Base-by-base conservation (phyloP, 92 coral and sea anemone genomes). In the Phymanthus crucifer region DNA sequence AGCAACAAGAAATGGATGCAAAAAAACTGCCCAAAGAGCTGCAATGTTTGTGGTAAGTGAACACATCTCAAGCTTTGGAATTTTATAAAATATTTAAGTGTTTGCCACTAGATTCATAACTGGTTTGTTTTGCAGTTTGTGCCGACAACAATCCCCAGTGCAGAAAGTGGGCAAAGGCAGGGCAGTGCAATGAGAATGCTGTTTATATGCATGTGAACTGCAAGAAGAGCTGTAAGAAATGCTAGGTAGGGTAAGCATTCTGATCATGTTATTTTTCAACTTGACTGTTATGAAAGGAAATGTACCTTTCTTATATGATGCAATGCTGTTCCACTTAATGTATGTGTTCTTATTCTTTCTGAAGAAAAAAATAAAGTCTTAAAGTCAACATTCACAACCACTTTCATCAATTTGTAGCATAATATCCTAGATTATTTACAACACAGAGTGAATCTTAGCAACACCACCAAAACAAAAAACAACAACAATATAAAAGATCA, bases 151-250 rank as follows among this genome's bases (percentile, higher is more conserved):
- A 38, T 10, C 43, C 43, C 4, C 31, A 57, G 66, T 19, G 31
- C 23, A 57, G 66, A 4, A 66, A 66, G 11, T 80, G 94, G 84
- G 72, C 80, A 43, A 67, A 35, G 36, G n/a, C 16, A 6, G 91
- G 82, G 0, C 81, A 87, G 50, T 90, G 94, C 34, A 72, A 67
- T 21, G 83, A 35, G 36, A 90, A 87, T 70, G 73, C 86, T 50
- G 57, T 26, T 27, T 87, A 10, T 24, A 90, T 90, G 94, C 68
- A 71, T 27, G 61, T 71, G 24, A 76, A 80, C 75, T 90, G 94
- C 65, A 72, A 54, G 36, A 52, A 75, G 26, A 87, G 89, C 66
- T 87, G 94, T 16, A 76, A 76, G 6, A 57, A 33, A 23, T 76
- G 80, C 43, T 18, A 56, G 58, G n/a, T 9, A 54, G 27, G 64